Evolutionary conservation across 2,888 invertebrate genomes (phyloP).

Genomic region (Mactromeris polynyma): DNA sequence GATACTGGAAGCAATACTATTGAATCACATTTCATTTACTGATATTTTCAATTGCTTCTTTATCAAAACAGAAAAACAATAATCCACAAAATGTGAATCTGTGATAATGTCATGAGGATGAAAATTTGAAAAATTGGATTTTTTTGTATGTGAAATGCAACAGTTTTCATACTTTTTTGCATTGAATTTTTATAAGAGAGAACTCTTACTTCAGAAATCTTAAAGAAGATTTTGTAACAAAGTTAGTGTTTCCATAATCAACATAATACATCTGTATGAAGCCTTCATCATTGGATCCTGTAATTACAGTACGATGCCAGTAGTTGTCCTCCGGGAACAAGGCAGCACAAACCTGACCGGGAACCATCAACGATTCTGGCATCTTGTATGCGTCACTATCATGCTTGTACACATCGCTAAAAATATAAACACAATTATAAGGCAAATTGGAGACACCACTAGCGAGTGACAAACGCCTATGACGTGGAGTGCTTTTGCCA

Average conservation of each 20-base stretch:
- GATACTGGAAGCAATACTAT: no score
- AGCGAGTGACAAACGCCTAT: no score
- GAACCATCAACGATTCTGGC: constrained; percentile 75
- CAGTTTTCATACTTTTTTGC: no score
- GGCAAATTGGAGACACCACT: no score
- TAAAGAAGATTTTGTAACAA: constrained; percentile 74
- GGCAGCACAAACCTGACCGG: constrained; percentile 80
- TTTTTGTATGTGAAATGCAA: no score
- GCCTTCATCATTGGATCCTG: constrained; percentile 69
- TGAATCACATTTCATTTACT: no score
- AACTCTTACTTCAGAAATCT: constrained; percentile 80
- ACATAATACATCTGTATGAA: constrained; percentile 82
- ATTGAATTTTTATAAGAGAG: not conserved
- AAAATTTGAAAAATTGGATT: no score
- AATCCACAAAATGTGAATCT: no score
- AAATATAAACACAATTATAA: not conserved
- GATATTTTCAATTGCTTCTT: no score
- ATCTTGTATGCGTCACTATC: constrained; percentile 69
- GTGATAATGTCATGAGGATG: no score
- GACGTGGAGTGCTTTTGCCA: no score
- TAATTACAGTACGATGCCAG: constrained; percentile 84
- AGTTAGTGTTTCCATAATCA: constrained; percentile 84
- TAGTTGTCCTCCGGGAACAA: constrained; percentile 84
- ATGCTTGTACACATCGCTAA: constrained; percentile 1
- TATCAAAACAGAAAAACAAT: no score